These are phyloP conservation scores for Hoplodrina ambigua DNA, from an alignment of 2,888 invertebrate genomes.

Conservation along the genomic window DNA sequence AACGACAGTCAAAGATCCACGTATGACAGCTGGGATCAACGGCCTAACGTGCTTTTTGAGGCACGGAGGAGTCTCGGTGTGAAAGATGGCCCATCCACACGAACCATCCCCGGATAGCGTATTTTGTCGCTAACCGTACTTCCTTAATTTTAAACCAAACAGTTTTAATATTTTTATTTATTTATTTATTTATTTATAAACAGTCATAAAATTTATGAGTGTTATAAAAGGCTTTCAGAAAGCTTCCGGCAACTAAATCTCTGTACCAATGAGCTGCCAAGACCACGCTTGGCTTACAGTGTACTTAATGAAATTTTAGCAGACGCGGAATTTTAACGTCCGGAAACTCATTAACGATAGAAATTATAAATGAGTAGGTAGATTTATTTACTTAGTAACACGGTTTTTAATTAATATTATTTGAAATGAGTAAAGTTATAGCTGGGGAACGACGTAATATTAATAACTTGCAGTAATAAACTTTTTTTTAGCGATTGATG, in stretches of 20 bases:
- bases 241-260: slow-evolving; percentile 16
- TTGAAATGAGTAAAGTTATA: background rate
- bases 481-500: no score
- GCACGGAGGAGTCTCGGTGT: no score
- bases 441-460: no score
- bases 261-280: slow-evolving; percentile 32
- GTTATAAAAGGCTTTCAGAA: slow-evolving; percentile 14
- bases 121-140: no score
- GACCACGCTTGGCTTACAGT: slow-evolving; percentile 36
- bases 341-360: slow-evolving; percentile 19
- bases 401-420: background rate
- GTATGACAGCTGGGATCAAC: no score
- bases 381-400: slow-evolving; percentile 5
- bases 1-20: no score
- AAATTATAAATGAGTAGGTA: slow-evolving; percentile 7
- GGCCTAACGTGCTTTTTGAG: no score
- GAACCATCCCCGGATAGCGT: no score
- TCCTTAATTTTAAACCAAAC: background rate
- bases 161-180: background rate
- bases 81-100: no score
- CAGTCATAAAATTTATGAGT: slow-evolving; percentile 2
- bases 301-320: slow-evolving; percentile 49
- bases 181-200: no score
- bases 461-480: no score
- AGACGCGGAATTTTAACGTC: slow-evolving; percentile 18